Evolutionary conservation across 2,888 invertebrate species (phyloP).

Genomic region (Baccha elongata): DNA sequence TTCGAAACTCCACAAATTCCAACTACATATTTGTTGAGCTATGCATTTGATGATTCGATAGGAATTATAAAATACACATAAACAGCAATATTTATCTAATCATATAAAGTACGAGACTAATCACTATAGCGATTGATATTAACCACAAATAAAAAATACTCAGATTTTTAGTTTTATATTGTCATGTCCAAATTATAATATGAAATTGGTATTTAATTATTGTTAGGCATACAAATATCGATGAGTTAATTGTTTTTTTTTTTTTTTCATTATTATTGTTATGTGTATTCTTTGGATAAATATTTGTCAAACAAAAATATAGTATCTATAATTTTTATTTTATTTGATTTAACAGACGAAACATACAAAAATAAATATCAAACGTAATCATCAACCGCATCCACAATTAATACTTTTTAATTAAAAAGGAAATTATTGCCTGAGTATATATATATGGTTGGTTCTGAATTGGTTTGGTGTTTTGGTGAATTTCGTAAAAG

Average conservation of each 20-base stretch:
- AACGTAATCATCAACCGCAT: slow-evolving; percentile 43
- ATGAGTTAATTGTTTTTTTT: neutral
- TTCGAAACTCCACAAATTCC: neutral
- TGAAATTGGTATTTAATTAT: slow-evolving; percentile 7
- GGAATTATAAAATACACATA: neutral
- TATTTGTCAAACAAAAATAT: neutral
- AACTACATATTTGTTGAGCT: neutral
- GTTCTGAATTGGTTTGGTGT: neutral
- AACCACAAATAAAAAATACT: neutral
- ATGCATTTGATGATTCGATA: neutral
- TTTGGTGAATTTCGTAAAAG: neutral
- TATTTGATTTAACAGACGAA: neutral
- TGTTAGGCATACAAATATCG: slow-evolving; percentile 11
- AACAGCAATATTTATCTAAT: slow-evolving; percentile 6
- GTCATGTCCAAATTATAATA: neutral
- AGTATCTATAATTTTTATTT: neutral
- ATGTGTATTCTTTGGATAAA: neutral
- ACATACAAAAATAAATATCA: slow-evolving; percentile 18
- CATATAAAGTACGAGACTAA: too few relatives aligned
- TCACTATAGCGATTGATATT: neutral
- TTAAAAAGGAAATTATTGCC: slow-evolving; percentile 63
- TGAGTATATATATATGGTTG: neutral
- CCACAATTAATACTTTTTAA: slow-evolving; percentile 68
- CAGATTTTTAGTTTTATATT: neutral
- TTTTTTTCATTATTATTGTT: neutral